Conservation (phyloP, 2,113 vertebrate species). For the Phaethon lepturus region DNA sequence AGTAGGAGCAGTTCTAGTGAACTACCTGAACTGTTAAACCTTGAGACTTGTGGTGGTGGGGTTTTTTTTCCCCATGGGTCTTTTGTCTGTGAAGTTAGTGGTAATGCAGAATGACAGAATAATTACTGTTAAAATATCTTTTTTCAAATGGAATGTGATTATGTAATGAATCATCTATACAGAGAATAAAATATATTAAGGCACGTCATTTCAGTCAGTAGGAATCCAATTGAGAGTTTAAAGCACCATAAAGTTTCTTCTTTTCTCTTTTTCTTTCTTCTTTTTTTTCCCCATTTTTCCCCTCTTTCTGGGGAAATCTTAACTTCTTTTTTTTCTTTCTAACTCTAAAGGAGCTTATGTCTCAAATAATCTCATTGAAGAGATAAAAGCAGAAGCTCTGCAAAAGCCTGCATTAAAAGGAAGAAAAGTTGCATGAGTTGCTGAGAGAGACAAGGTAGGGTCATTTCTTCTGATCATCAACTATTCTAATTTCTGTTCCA, state of each 20-base stretch:
- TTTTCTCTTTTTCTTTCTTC: neutral
- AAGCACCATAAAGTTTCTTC: neutral
- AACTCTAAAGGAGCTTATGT: neutral
- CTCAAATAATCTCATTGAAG: neutral
- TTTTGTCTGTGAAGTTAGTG: neutral
- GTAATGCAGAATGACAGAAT: slow-evolving; percentile 24
- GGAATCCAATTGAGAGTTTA: slow-evolving; percentile 3
- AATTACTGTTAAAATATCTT: neutral
- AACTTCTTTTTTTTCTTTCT: neutral
- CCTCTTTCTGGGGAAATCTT: neutral
- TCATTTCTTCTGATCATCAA: slow-evolving; percentile 36
- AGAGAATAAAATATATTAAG: neutral
- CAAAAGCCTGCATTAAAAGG: neutral
- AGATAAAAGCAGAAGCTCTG: neutral
- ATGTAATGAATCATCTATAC: neutral
- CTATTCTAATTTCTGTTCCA: slow-evolving; percentile 8
- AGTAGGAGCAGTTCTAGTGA: neutral
- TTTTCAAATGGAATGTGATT: neutral
- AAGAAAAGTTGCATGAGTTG: neutral
- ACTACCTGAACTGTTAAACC: neutral
- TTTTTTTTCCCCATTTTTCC: fast-evolving
- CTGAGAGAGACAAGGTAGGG: neutral
- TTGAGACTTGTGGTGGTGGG: neutral
- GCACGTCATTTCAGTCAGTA: neutral
- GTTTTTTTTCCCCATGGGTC: neutral